These are phyloP conservation scores for Drosophila birchii DNA, from an alignment of 2,888 invertebrate species.

Conservation along the genomic window DNA sequence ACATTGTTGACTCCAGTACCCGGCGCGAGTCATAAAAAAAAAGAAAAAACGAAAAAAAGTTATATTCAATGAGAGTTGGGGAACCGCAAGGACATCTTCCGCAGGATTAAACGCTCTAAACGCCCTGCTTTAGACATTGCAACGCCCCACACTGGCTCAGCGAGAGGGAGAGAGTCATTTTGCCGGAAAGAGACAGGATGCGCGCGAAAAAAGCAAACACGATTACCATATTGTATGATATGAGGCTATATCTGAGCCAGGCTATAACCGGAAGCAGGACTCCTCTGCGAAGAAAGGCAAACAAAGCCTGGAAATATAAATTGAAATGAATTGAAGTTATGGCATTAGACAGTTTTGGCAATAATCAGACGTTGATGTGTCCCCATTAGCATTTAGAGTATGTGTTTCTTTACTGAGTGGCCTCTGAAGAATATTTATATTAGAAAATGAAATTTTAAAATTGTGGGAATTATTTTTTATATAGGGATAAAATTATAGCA, in stretches of 20 bases:
- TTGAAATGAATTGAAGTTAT: constrained; percentile 81
- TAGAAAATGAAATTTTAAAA: neutral
- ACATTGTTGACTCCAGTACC: constrained; percentile 79
- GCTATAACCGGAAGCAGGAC: constrained; percentile 59
- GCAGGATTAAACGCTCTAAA: constrained; percentile 81
- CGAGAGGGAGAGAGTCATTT: constrained; percentile 7
- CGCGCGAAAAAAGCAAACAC: constrained; percentile 56
- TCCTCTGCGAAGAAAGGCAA: constrained; percentile 28
- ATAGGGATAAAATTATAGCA: neutral
- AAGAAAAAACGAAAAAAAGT: constrained; percentile 41
- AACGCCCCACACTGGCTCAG: constrained; percentile 62
- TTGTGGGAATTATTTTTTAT: neutral
- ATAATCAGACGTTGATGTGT: constrained; percentile 74
- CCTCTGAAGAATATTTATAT: neutral
- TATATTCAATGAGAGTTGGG: constrained; percentile 26
- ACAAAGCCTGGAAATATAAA: constrained; percentile 71
- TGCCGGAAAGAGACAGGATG: constrained; percentile 48
- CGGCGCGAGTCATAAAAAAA: constrained; percentile 65
- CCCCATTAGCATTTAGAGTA: constrained; percentile 51
- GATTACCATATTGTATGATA: constrained; percentile 75
- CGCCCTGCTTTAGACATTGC: constrained; percentile 76
- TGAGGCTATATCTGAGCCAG: constrained; percentile 49
- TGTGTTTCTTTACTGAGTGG: constrained; percentile 23
- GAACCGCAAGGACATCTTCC: constrained; percentile 79
- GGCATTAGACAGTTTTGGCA: constrained; percentile 75